A percentile compares a stretch with the other conserved stretches of the same genome.
Evolutionary conservation across 2,797 vertebrate species (phyloP).

Genomic region (Sus cebifrons): DNA sequence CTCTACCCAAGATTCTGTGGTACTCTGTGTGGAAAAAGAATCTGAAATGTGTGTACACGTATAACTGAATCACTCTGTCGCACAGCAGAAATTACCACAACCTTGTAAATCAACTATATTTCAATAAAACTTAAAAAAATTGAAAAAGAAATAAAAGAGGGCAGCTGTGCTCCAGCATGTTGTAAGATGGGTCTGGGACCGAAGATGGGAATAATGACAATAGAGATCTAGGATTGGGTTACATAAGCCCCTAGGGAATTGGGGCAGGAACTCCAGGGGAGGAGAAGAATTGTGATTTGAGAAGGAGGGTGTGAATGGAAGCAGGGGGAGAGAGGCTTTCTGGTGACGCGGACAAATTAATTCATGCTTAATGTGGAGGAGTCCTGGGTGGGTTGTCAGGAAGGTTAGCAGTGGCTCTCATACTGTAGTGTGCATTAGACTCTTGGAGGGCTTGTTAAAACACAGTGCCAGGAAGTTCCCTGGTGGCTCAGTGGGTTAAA

Average conservation of each 20-base stretch:
- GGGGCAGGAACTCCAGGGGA: not conserved
- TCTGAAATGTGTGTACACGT: no score
- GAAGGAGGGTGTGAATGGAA: no score
- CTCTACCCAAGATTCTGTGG: no score
- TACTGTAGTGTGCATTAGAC: not conserved
- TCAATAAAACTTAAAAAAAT: no score
- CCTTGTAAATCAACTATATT: no score
- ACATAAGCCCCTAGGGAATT: not conserved
- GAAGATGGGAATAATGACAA: not conserved
- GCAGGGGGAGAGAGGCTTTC: not conserved
- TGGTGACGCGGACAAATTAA: not conserved
- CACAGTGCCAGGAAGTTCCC: not conserved
- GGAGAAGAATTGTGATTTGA: not conserved
- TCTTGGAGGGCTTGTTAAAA: not conserved
- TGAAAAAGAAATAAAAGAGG: not conserved
- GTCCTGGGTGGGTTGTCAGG: not conserved
- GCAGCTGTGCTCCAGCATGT: not conserved
- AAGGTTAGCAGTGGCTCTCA: not conserved
- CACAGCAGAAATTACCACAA: no score
- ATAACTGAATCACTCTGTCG: no score
- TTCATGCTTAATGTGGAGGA: not conserved
- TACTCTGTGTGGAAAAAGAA: no score
- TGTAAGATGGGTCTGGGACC: not conserved
- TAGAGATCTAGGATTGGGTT: not conserved
- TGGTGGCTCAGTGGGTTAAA: no score